Percentiles rank a stretch among this genome's conserved stretches.
phyloP scores from a whole-genome alignment of 2,888 invertebrate species.

The Melieria picta region DNA sequence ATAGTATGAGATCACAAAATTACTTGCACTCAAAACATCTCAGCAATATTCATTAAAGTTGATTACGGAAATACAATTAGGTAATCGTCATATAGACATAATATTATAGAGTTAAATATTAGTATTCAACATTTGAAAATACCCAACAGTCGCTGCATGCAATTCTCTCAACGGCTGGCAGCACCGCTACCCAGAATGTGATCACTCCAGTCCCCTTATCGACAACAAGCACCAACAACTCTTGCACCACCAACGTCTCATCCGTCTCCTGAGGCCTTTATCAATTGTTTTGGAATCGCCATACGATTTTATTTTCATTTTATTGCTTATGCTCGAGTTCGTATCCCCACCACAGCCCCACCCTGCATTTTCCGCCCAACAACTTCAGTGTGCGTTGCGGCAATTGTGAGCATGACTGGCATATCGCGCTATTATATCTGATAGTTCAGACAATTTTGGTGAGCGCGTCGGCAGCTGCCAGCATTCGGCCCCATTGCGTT shows the following conservation, averaged over 20 bases:
- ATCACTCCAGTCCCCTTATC: too few relatives aligned
- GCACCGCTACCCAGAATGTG: too few relatives aligned
- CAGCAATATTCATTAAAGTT: too few relatives aligned
- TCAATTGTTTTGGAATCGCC: too few relatives aligned
- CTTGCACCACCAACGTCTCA: neutral
- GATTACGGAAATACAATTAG: too few relatives aligned
- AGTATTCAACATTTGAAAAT: too few relatives aligned
- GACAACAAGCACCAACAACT: neutral
- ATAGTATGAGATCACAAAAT: too few relatives aligned
- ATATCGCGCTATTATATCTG: conserved; percentile 48
- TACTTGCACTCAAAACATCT: too few relatives aligned
- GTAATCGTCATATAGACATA: too few relatives aligned
- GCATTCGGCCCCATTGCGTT: neutral
- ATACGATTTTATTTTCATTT: neutral
- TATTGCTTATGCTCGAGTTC: neutral
- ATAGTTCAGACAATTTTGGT: conserved; percentile 43
- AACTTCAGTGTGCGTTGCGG: neutral
- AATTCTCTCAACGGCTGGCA: too few relatives aligned
- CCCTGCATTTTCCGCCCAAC: neutral
- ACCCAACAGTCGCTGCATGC: too few relatives aligned
- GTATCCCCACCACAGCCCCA: neutral
- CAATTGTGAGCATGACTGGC: conserved; percentile 43
- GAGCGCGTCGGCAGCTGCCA: conserved; percentile 15
- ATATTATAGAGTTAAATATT: too few relatives aligned
- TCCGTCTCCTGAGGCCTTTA: neutral